Base-by-base conservation (phyloP, 2,797 vertebrate genomes). In the Micrastur ruficollis region DNA sequence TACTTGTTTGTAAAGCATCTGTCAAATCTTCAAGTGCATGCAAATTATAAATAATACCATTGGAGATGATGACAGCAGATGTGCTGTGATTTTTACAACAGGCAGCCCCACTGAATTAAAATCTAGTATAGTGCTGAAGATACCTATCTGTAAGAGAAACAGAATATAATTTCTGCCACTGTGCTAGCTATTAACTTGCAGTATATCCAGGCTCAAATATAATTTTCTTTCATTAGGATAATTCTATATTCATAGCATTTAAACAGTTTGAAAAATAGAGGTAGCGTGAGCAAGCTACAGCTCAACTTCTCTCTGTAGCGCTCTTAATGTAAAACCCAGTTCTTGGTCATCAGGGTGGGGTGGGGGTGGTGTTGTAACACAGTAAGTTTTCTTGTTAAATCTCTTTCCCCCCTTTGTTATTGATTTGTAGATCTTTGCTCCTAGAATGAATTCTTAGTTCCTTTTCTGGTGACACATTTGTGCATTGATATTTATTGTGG, bases 401-500 rank as follows among this genome's bases (percentile, higher is more conserved):
- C 27, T 85, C 17, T 65, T 76, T 26, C 0, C 12, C 14, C 20
- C 4, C 6, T 47, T 88, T 82, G 53, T 55, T 86, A 81, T 88
- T 88, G 89, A 94, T 92, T 93, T 91, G 86, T 27, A 95, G 90
- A 81, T 91, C 68, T 93, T 75, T 91, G 27, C 59, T 95, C 47
- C 31, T 38, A 83, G 90, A 91, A 83, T 46, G 81, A 94, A 55
- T 96, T 91, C 79, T 92, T 75, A 68, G 73, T 66, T 84, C 34
- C 58, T 91, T 44, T 94, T 70, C 87, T 75, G 80, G 55, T 92
- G 92, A 90, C 85, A 86, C 50, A 75, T 85, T 95, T 95, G 89
- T 66, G 84, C 96, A 83, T 81, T 90, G 90, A 88, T 97, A 92
- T 96, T 96, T 97, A 83, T 49, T 62, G 59, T 94, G 75, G 14